These are phyloP conservation scores for Nothobranchius furzeri DNA, from an alignment of 2,113 vertebrate genomes.

Conservation along the genomic window DNA sequence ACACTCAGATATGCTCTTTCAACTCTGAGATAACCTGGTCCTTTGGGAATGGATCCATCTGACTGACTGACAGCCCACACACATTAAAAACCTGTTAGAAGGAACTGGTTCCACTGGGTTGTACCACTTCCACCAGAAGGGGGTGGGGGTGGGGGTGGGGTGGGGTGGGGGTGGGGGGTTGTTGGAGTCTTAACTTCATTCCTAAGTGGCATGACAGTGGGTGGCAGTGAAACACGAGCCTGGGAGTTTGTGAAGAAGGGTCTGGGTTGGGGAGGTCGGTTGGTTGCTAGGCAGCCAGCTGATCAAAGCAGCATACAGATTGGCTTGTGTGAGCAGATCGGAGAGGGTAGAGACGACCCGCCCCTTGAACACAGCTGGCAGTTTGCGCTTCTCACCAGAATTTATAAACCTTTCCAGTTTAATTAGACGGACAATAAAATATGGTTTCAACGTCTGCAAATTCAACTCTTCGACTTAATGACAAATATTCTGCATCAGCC, in stretches of 20 bases:
- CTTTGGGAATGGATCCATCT: slow-evolving; percentile 26
- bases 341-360: slow-evolving; percentile 6
- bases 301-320: slow-evolving; percentile 43
- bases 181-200: slow-evolving; percentile 44
- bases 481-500: too few relatives aligned
- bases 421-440: too few relatives aligned
- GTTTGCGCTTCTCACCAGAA: background rate
- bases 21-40: slow-evolving; percentile 32
- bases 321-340: slow-evolving; percentile 30
- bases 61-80: slow-evolving; percentile 41
- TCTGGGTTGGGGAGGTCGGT: slow-evolving; percentile 14
- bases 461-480: too few relatives aligned
- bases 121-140: slow-evolving; percentile 20
- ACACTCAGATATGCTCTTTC: slow-evolving; percentile 48
- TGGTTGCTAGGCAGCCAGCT: slow-evolving; percentile 63
- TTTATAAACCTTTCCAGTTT: background rate
- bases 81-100: slow-evolving; percentile 15
- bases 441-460: too few relatives aligned
- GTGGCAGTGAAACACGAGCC: slow-evolving; percentile 61
- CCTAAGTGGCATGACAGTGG: slow-evolving; percentile 55
- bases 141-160: background rate
- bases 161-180: too few relatives aligned
- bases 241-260: slow-evolving; percentile 37
- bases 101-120: slow-evolving; percentile 13
- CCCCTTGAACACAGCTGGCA: background rate